phyloP scores from a whole-genome alignment of 2,888 invertebrate genomes.

The Dorcus hopei region DNA sequence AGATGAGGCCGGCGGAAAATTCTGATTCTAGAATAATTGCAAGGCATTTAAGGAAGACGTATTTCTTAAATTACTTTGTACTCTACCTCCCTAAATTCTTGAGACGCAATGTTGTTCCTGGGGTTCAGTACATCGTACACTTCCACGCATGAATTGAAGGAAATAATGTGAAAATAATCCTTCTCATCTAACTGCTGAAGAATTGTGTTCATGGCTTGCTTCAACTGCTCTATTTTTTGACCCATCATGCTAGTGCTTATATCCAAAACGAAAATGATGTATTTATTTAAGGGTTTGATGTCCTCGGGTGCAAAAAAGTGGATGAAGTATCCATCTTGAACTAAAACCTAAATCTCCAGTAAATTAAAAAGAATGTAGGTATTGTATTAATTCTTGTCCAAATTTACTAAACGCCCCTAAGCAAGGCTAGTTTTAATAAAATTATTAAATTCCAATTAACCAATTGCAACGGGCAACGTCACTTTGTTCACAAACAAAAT shows the following conservation, averaged over 20 bases:
- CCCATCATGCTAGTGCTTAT: slow-evolving; percentile 74
- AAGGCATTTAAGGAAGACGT: neutral
- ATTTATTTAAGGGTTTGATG: slow-evolving; percentile 59
- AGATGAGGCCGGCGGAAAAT: slow-evolving; percentile 50
- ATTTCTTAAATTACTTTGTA: neutral
- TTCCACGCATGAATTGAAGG: slow-evolving; percentile 57
- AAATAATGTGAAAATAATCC: slow-evolving; percentile 67
- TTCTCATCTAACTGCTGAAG: slow-evolving; percentile 59
- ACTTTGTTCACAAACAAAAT: no score
- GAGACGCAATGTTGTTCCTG: neutral
- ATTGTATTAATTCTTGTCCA: slow-evolving; percentile 18
- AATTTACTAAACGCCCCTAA: no score
- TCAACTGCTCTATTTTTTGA: slow-evolving; percentile 62
- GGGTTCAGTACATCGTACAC: slow-evolving; percentile 51
- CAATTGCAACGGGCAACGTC: no score
- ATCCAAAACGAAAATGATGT: slow-evolving; percentile 71
- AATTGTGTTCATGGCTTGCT: slow-evolving; percentile 66
- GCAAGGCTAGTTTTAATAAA: no score
- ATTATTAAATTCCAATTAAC: no score
- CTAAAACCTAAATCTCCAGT: slow-evolving; percentile 50
- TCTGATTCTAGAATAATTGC: neutral
- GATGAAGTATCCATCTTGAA: slow-evolving; percentile 71
- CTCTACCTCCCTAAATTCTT: neutral
- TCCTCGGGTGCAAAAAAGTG: slow-evolving; percentile 70
- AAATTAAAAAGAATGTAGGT: slow-evolving; percentile 23